A percentile compares a stretch with the other conserved stretches of the same genome.
These are phyloP conservation scores for Bursaphelenchus okinawaensis DNA, from an alignment of 2,888 invertebrate species.

Conservation along the genomic window DNA sequence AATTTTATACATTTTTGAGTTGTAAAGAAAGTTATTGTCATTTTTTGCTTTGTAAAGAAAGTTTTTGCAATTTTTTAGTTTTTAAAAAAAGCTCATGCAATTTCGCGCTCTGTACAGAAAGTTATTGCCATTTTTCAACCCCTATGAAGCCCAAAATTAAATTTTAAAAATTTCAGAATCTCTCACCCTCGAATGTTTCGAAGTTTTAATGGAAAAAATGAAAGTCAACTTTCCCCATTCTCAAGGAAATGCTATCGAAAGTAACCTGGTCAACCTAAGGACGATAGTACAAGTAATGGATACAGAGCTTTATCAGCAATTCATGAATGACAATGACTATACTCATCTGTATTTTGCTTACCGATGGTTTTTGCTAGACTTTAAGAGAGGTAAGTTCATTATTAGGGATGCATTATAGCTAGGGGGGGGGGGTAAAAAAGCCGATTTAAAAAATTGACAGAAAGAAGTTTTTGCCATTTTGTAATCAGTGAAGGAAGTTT, in stretches of 20 bases:
- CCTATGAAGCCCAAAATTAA: no score
- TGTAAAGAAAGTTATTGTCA: not conserved
- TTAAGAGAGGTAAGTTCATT: slow-evolving; percentile 69
- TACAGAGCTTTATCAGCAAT: slow-evolving; percentile 77
- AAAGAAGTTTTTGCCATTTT: not conserved
- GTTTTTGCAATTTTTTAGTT: no score
- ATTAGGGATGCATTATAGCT: no score
- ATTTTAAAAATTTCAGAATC: slow-evolving; percentile 66
- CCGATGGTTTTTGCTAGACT: slow-evolving; percentile 91
- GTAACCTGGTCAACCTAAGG: slow-evolving; percentile 89
- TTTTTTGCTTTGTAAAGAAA: no score
- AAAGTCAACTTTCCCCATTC: slow-evolving; percentile 75
- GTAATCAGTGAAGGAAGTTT: not conserved
- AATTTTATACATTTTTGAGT: slow-evolving; percentile 20
- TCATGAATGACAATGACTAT: slow-evolving; percentile 78
- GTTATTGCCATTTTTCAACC: no score
- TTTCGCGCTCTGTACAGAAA: no score
- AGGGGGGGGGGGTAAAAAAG: no score
- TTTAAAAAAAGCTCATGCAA: no score
- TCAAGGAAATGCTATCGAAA: slow-evolving; percentile 85
- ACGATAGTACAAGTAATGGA: slow-evolving; percentile 73
- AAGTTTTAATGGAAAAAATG: slow-evolving; percentile 82
- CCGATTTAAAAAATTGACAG: not conserved
- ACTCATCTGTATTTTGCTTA: slow-evolving; percentile 96
- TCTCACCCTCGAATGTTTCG: slow-evolving; percentile 82